Conservation (phyloP, 1,140 invertebrate genomes). For the Zaprionus gabonicus region DNA sequence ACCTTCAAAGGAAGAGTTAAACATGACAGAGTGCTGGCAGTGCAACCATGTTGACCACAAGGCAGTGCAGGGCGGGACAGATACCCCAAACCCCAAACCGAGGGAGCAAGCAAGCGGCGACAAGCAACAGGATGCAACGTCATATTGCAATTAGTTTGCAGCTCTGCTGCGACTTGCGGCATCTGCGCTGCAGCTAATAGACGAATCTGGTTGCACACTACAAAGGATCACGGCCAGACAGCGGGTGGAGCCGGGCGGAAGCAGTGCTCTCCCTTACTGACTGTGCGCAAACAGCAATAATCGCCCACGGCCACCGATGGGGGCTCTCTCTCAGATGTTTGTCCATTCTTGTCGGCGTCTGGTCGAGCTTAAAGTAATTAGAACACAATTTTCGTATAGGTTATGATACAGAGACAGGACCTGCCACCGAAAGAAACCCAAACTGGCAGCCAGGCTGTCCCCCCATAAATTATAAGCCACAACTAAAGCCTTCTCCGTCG, state of each 20-base stretch:
- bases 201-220: slow-evolving; percentile 32
- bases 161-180: slow-evolving; percentile 59
- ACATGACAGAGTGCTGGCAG: slow-evolving; percentile 65
- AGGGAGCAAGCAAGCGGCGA: slow-evolving; percentile 9
- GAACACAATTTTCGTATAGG: slow-evolving; percentile 69
- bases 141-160: slow-evolving; percentile 81
- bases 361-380: slow-evolving; percentile 78
- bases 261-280: slow-evolving; percentile 1
- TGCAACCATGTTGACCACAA: slow-evolving; percentile 51
- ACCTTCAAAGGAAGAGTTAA: slow-evolving; percentile 36
- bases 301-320: slow-evolving; percentile 7
- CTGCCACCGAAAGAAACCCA: not conserved
- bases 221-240: slow-evolving; percentile 33
- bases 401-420: not conserved
- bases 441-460: slow-evolving; percentile 9
- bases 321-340: not conserved
- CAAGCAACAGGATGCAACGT: slow-evolving; percentile 71
- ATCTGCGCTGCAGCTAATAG: slow-evolving; percentile 66
- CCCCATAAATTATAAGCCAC: slow-evolving; percentile 67
- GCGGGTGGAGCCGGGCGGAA: not conserved
- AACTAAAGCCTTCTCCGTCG: slow-evolving; percentile 66
- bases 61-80: slow-evolving; percentile 9
- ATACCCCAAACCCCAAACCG: slow-evolving; percentile 10
- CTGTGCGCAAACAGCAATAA: slow-evolving; percentile 53
- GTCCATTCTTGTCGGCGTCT: slow-evolving; percentile 29